A percentile compares a stretch with the other conserved stretches of the same genome.
These are phyloP conservation scores for Ceratina australensis DNA, from an alignment of 1,140 invertebrate genomes.

Conservation along the genomic window DNA sequence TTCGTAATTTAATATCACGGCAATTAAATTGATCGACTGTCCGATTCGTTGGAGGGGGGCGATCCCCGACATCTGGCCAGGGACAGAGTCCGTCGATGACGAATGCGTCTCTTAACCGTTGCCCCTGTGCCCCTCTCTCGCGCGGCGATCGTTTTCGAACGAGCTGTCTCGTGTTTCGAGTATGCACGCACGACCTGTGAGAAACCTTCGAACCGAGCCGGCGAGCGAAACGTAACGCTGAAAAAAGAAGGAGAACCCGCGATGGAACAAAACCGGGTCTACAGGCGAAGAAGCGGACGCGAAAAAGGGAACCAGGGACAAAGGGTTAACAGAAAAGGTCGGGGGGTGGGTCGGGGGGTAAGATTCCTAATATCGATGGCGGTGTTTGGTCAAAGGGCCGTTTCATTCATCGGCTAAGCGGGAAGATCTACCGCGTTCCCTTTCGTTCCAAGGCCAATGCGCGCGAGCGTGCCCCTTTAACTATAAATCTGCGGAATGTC, in stretches of 20 bases:
- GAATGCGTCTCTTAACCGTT: neutral
- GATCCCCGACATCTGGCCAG: constrained; percentile 5
- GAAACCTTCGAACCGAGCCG: constrained; percentile 16
- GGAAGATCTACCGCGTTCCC: constrained; percentile 43
- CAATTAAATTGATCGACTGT: constrained; percentile 46
- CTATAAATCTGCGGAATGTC: constrained; percentile 38
- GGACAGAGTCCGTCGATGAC: neutral
- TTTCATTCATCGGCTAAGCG: constrained; percentile 46
- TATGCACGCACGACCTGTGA: constrained; percentile 32
- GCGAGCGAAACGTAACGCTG: neutral
- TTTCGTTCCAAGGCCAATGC: constrained; percentile 44
- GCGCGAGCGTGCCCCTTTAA: constrained; percentile 31
- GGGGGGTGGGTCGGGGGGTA: constrained; percentile 22
- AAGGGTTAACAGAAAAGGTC: constrained; percentile 21
- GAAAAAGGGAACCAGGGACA: constrained; percentile 14
- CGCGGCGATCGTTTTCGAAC: constrained; percentile 18
- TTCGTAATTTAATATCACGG: constrained; percentile 35
- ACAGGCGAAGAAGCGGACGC: constrained; percentile 3
- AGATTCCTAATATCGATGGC: constrained; percentile 46
- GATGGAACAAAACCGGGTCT: constrained; percentile 18
- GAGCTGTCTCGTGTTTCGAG: constrained; percentile 40
- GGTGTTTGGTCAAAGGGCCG: constrained; percentile 48
- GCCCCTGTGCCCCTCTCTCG: neutral
- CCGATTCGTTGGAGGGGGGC: constrained; percentile 36
- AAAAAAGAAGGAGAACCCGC: constrained; percentile 2